These are phyloP conservation scores for Hypomecis atomaria DNA, from an alignment of 2,888 invertebrate species.

Conservation along the genomic window DNA sequence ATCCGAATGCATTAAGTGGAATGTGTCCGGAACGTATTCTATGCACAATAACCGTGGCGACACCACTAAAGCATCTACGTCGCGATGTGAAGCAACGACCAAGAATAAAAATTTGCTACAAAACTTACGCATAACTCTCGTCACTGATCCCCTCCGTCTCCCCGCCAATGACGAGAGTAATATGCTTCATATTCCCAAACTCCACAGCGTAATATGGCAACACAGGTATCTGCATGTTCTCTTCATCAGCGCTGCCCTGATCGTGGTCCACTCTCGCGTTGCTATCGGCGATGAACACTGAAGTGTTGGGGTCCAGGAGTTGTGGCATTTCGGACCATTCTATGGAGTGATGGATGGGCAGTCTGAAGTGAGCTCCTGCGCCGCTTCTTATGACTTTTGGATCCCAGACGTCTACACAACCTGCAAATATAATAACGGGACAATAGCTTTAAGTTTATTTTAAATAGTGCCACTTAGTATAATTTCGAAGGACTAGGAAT, in stretches of 20 bases:
- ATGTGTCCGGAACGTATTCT: too few relatives aligned
- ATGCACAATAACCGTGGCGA: too few relatives aligned
- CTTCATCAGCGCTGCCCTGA: slow-evolving; percentile 38
- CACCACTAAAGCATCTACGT: too few relatives aligned
- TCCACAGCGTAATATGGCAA: slow-evolving; percentile 87
- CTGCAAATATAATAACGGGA: slow-evolving; percentile 83
- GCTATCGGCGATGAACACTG: slow-evolving; percentile 89
- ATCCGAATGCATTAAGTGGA: too few relatives aligned
- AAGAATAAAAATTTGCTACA: neutral
- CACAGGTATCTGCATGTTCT: slow-evolving; percentile 72
- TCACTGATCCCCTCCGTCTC: slow-evolving; percentile 95
- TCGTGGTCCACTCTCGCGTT: slow-evolving; percentile 63
- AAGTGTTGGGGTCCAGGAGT: slow-evolving; percentile 71
- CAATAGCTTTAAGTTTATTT: too few relatives aligned
- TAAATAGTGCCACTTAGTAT: too few relatives aligned
- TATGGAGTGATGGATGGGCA: slow-evolving; percentile 87
- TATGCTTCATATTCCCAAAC: slow-evolving; percentile 80
- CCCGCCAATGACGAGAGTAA: slow-evolving; percentile 92
- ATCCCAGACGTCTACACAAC: slow-evolving; percentile 96
- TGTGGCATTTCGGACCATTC: slow-evolving; percentile 86
- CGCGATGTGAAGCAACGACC: too few relatives aligned
- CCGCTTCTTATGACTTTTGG: slow-evolving; percentile 93
- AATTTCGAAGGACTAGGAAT: too few relatives aligned
- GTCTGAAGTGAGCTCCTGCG: slow-evolving; percentile 93
- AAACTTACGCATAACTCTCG: slow-evolving; percentile 85